Evolutionary conservation across 2,888 invertebrate genomes (phyloP).

Genomic region (Homarus gammarus): DNA sequence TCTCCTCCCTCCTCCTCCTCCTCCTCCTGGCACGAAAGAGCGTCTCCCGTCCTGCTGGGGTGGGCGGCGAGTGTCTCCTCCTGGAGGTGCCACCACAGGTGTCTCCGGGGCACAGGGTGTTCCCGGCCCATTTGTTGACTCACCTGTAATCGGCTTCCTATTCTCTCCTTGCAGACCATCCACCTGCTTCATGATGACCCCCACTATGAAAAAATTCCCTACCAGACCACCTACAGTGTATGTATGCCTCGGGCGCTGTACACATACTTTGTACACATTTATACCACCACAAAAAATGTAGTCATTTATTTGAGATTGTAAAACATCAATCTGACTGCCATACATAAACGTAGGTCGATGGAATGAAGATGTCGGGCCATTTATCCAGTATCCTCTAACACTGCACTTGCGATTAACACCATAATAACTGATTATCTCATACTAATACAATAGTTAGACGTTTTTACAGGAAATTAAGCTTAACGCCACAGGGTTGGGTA

Average conservation of each 20-base stretch:
- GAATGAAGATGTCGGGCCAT: neutral
- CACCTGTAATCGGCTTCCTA: slow-evolving; percentile 67
- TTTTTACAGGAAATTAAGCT: neutral
- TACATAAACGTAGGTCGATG: neutral
- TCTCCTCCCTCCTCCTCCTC: slow-evolving; percentile 10
- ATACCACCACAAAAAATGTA: neutral
- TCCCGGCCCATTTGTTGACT: slow-evolving; percentile 37
- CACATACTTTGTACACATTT: slow-evolving; percentile 51
- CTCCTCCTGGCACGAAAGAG: slow-evolving; percentile 23
- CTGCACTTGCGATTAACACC: neutral
- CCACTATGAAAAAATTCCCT: slow-evolving; percentile 80
- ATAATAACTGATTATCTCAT: neutral
- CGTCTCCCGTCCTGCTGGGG: slow-evolving; percentile 13
- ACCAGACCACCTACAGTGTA: slow-evolving; percentile 78
- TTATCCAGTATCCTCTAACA: neutral
- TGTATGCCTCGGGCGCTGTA: slow-evolving; percentile 72
- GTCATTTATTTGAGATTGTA: neutral
- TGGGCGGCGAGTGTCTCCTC: neutral
- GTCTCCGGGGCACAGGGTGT: slow-evolving; percentile 36
- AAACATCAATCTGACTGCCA: neutral
- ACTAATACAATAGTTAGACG: neutral
- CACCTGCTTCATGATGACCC: slow-evolving; percentile 80
- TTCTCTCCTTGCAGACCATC: slow-evolving; percentile 78
- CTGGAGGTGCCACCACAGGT: slow-evolving; percentile 39
- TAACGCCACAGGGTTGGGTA: neutral